These are phyloP conservation scores for Meloidogyne chitwoodi DNA, from an alignment of 1,140 invertebrate species.

Conservation along the genomic window DNA sequence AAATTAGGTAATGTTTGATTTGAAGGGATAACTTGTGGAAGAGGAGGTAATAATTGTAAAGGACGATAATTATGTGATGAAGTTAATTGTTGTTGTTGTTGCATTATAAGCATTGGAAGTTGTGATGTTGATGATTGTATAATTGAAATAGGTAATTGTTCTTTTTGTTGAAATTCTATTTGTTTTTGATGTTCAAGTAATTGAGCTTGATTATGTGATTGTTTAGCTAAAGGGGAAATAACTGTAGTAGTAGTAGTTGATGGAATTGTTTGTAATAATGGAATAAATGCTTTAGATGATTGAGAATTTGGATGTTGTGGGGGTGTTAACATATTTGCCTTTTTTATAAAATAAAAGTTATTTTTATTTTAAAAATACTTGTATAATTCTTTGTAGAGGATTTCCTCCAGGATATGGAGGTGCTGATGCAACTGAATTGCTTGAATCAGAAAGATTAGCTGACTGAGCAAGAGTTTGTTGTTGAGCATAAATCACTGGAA, in stretches of 20 bases:
- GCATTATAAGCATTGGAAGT: neutral
- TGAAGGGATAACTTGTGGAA: slow-evolving; percentile 1
- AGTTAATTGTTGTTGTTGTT: slow-evolving; percentile 8
- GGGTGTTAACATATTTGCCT: slow-evolving; percentile 13
- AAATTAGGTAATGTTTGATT: slow-evolving; percentile 8
- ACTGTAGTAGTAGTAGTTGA: neutral
- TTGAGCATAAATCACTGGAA: neutral
- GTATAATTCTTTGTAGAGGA: slow-evolving; percentile 1
- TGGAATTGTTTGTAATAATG: slow-evolving; percentile 1
- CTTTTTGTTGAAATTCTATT: neutral
- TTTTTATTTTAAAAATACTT: neutral
- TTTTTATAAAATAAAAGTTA: neutral
- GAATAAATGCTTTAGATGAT: slow-evolving; percentile 3
- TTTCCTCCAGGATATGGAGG: neutral
- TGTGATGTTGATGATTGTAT: neutral
- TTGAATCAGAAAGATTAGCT: neutral
- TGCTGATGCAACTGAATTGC: neutral
- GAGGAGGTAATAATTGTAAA: slow-evolving; percentile 7
- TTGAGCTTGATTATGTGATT: slow-evolving; percentile 13
- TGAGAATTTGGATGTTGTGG: neutral
- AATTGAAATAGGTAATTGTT: slow-evolving; percentile 7
- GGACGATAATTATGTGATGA: neutral
- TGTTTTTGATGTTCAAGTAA: slow-evolving; percentile 6
- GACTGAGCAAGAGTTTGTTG: slow-evolving; percentile 12
- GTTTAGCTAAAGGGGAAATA: slow-evolving; percentile 18